Evolutionary conservation across 2,113 vertebrate genomes (phyloP).

Genomic region (Calyptomena viridis): DNA sequence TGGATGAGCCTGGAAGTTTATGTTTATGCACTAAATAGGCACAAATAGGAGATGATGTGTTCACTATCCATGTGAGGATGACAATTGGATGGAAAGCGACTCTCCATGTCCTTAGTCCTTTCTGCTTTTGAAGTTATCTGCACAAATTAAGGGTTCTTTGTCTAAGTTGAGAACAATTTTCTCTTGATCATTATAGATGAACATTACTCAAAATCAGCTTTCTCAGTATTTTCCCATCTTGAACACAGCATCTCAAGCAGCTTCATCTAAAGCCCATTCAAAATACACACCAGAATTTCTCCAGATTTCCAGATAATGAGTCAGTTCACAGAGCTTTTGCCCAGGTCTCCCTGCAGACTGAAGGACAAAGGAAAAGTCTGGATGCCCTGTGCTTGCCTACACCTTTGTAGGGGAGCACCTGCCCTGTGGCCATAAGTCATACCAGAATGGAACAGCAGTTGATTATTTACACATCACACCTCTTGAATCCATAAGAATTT

Average conservation of each 20-base stretch:
- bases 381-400: neutral
- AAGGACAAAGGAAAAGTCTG: neutral
- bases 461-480: conserved; percentile 19
- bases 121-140: neutral
- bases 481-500: conserved; percentile 5
- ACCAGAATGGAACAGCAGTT: neutral
- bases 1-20: neutral
- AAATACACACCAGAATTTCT: neutral
- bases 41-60: neutral
- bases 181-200: neutral
- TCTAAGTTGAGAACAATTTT: neutral
- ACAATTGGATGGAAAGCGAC: neutral
- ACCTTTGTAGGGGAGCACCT: neutral
- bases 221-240: neutral
- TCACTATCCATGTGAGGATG: neutral
- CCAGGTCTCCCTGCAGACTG: neutral
- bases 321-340: neutral
- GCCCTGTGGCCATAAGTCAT: neutral
- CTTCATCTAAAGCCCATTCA: neutral
- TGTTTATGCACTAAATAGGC: neutral
- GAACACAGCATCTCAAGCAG: neutral
- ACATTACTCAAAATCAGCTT: neutral
- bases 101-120: neutral
- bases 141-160: neutral
- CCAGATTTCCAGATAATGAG: neutral